Evolutionary conservation across 1,140 invertebrate species (phyloP).

Genomic region (Pogonomyrmex barbatus): DNA sequence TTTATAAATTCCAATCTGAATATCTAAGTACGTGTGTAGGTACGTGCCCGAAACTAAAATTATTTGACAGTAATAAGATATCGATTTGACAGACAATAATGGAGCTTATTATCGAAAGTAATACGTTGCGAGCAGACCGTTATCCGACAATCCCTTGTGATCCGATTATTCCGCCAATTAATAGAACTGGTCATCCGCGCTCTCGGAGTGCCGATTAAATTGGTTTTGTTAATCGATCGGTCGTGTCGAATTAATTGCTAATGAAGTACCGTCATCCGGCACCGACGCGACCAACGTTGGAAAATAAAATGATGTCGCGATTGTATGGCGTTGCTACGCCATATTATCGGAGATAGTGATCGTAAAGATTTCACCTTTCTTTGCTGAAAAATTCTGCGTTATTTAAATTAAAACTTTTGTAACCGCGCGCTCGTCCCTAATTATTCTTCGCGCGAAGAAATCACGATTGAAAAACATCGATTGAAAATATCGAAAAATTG

Average conservation of each 20-base stretch:
- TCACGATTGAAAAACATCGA: background rate
- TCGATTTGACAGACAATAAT: conserved; percentile 69
- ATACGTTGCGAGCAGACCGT: conserved; percentile 68
- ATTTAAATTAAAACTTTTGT: background rate
- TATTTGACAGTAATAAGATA: conserved; percentile 66
- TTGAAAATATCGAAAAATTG: conserved; percentile 15
- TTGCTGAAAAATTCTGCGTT: background rate
- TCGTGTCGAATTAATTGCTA: conserved; percentile 72
- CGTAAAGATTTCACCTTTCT: background rate
- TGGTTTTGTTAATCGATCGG: conserved; percentile 73
- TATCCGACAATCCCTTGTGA: conserved; percentile 72
- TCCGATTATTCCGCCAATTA: conserved; percentile 77
- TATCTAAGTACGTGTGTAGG: background rate
- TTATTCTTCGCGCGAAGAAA: background rate
- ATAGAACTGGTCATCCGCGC: conserved; percentile 71
- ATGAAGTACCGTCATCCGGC: conserved; percentile 53
- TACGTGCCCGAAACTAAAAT: background rate
- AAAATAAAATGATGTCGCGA: conserved; percentile 40
- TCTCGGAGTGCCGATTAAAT: conserved; percentile 71
- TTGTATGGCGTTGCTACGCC: background rate
- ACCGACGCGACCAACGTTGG: background rate
- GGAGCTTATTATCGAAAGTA: conserved; percentile 73
- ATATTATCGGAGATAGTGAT: background rate
- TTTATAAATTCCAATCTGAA: background rate
- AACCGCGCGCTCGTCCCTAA: background rate